Percentiles rank a stretch among this genome's conserved stretches.
Conservation (phyloP, 2,113 vertebrate species). For the Morone saxatilis region DNA sequence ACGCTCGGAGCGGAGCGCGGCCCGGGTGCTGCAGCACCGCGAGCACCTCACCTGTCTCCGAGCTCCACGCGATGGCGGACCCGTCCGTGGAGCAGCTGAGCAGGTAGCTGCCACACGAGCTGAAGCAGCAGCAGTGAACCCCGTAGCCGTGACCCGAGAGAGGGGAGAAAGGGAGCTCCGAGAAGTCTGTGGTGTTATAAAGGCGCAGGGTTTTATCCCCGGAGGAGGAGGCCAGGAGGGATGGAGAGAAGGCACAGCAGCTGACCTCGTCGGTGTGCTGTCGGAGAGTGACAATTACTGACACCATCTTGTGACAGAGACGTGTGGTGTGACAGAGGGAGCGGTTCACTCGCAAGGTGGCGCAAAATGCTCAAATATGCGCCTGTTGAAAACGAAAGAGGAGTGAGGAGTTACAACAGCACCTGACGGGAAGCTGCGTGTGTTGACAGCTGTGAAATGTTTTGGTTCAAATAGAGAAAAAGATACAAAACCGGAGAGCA, state of each 20-base stretch:
- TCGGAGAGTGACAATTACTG: constrained; percentile 81
- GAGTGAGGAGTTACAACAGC: neutral
- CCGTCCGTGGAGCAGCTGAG: constrained; percentile 92
- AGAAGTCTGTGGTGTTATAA: constrained; percentile 84
- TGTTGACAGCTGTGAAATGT: neutral
- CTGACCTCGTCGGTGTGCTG: constrained; percentile 89
- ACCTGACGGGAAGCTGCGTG: neutral
- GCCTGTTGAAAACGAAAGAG: neutral
- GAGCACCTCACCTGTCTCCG: constrained; percentile 72
- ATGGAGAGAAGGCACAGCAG: constrained; percentile 88
- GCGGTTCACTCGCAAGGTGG: constrained; percentile 64
- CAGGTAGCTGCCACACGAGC: constrained; percentile 81
- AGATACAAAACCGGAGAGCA: neutral
- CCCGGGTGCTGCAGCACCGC: constrained; percentile 84
- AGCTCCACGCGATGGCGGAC: constrained; percentile 81
- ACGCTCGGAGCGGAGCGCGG: constrained; percentile 87
- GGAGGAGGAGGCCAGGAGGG: constrained; percentile 89
- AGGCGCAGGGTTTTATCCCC: constrained; percentile 89
- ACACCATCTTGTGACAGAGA: constrained; percentile 81
- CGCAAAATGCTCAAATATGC: constrained; percentile 49
- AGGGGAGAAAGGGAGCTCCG: constrained; percentile 86
- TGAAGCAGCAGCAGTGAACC: constrained; percentile 93
- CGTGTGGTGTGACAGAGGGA: neutral
- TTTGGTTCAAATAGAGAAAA: neutral
- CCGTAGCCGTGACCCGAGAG: constrained; percentile 86